These are phyloP conservation scores for Fundulus diaphanus DNA, from an alignment of 2,797 vertebrate genomes.

Conservation along the genomic window DNA sequence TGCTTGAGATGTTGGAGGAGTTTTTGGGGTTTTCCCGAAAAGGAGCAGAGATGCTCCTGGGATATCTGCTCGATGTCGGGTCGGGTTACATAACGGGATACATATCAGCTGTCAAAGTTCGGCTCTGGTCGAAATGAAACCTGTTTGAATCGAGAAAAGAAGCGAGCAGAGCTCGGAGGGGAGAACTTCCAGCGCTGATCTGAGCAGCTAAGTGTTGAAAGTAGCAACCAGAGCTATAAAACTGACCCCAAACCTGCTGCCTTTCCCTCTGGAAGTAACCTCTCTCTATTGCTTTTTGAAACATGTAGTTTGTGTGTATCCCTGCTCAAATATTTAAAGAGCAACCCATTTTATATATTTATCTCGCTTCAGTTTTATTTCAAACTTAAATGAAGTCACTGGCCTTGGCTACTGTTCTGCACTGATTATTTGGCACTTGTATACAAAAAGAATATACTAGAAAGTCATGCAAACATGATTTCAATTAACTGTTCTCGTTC, in stretches of 20 bases:
- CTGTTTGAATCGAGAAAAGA: background rate
- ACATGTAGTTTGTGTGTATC: conserved; percentile 4
- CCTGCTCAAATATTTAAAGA: conserved; percentile 13
- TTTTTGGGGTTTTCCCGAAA: background rate
- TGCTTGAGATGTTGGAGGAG: background rate
- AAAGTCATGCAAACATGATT: background rate
- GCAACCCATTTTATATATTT: conserved; percentile 26
- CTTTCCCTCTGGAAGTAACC: background rate
- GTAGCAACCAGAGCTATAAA: background rate
- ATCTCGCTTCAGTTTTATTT: background rate
- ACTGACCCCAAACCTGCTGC: background rate
- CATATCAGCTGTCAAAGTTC: conserved; percentile 62
- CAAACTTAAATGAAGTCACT: conserved; percentile 14
- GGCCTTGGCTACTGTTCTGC: background rate
- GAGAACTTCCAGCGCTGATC: background rate
- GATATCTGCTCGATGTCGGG: conserved; percentile 25
- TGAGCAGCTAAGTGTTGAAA: background rate
- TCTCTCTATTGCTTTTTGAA: background rate
- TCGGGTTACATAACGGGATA: conserved; percentile 63
- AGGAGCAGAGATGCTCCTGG: conserved; percentile 15
- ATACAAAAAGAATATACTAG: background rate
- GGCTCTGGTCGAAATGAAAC: background rate
- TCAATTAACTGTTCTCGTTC: background rate
- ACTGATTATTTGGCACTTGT: background rate
- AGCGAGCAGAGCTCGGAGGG: background rate